Evolutionary conservation across 2,797 vertebrate species (phyloP).

Genomic region (Amblyraja radiata): DNA sequence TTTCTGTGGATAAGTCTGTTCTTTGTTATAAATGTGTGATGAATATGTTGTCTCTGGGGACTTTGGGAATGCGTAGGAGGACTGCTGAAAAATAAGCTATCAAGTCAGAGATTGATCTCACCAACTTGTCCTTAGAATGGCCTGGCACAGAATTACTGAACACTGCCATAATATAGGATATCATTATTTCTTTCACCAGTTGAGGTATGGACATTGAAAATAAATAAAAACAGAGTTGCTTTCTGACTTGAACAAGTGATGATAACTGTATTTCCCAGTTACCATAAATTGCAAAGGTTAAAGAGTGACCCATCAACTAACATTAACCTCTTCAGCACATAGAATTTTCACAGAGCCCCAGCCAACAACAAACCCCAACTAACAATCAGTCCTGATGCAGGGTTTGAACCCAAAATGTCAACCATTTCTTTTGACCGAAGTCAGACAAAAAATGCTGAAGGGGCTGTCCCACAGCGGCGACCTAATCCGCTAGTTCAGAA

Average conservation of each 20-base stretch:
- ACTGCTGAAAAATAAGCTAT: slow-evolving; percentile 6
- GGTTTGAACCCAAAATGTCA: no score
- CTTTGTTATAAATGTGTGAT: slow-evolving; percentile 19
- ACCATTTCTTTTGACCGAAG: no score
- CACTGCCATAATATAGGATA: neutral
- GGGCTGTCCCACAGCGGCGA: no score
- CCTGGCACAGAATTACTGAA: neutral
- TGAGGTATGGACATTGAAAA: neutral
- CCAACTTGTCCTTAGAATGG: slow-evolving; percentile 6
- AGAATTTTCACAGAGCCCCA: neutral
- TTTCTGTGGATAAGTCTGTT: neutral
- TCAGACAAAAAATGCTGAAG: no score
- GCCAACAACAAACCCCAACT: neutral
- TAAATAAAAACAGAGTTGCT: neutral
- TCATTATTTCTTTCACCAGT: neutral
- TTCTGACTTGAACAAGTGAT: neutral
- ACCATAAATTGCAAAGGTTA: neutral
- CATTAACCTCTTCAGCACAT: neutral
- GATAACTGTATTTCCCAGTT: neutral
- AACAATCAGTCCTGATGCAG: no score
- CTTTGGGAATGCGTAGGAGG: slow-evolving; percentile 9
- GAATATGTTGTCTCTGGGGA: neutral
- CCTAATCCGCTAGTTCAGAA: no score
- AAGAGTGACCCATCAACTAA: no score
- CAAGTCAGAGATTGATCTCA: neutral